Evolutionary conservation across 2,888 invertebrate genomes (phyloP).

Genomic region (Eupeodes latifasciatus): DNA sequence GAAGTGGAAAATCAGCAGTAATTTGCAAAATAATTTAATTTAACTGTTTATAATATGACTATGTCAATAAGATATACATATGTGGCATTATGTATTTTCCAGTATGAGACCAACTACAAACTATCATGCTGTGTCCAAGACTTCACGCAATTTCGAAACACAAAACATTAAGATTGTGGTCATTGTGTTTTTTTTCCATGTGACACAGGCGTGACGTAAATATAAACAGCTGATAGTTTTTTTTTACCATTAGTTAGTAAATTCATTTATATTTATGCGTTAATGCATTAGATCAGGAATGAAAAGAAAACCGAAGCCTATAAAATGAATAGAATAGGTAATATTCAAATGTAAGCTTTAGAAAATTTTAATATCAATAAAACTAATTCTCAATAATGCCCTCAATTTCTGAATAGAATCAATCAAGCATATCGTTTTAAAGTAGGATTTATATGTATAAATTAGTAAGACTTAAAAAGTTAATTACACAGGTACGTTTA

Average conservation of each 20-base stretch:
- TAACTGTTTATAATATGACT: constrained; percentile 49
- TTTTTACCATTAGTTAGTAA: background rate
- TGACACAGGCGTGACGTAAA: constrained; percentile 16
- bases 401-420: no score
- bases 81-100: background rate
- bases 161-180: constrained; percentile 3
- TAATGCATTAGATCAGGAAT: no score
- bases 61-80: constrained; percentile 10
- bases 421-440: no score
- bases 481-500: no score
- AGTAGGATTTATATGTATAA: no score
- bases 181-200: constrained; percentile 8
- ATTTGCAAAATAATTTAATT: constrained; percentile 74
- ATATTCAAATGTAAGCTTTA: no score
- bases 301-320: no score
- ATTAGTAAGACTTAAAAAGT: no score
- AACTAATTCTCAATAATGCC: no score
- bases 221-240: constrained; percentile 3
- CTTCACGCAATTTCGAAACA: constrained; percentile 38
- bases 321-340: no score
- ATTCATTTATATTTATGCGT: background rate
- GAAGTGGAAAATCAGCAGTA: constrained; percentile 72
- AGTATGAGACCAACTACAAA: background rate
- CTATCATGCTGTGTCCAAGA: constrained; percentile 9
- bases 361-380: no score